These are phyloP conservation scores for Natrix natrix DNA, from an alignment of 2,797 vertebrate genomes.

Conservation along the genomic window DNA sequence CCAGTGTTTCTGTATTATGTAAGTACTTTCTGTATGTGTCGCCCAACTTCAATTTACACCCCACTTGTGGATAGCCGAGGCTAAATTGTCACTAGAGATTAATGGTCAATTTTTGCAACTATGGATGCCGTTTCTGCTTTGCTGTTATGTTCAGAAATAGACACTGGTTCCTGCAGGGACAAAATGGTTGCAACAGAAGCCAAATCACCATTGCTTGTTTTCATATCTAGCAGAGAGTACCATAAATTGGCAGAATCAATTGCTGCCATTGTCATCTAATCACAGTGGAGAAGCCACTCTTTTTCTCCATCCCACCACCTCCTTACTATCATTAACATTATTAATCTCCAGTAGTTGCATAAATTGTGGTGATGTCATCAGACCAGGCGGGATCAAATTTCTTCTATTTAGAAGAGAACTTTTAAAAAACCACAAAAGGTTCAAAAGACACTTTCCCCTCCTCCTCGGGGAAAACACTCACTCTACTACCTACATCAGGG, in stretches of 20 bases:
- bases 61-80: not conserved
- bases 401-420: not conserved
- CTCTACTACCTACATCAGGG: not conserved
- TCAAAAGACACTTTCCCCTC: not conserved
- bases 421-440: not conserved
- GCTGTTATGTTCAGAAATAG: not conserved
- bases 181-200: not conserved
- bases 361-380: not conserved
- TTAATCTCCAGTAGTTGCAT: not conserved
- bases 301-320: not conserved
- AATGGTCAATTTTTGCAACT: not conserved
- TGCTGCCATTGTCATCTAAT: not conserved
- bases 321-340: not conserved
- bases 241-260: not conserved
- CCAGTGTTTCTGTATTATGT: conserved; percentile 77
- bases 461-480: not conserved
- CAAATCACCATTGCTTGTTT: not conserved
- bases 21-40: conserved; percentile 61
- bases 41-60: too few species aligned
- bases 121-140: not conserved
- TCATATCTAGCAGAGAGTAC: not conserved
- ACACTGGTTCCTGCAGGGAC: not conserved
- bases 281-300: too few species aligned
- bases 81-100: not conserved
- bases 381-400: not conserved